phyloP scores from a whole-genome alignment of 2,797 vertebrate species.

The Anomalospiza imberbis region DNA sequence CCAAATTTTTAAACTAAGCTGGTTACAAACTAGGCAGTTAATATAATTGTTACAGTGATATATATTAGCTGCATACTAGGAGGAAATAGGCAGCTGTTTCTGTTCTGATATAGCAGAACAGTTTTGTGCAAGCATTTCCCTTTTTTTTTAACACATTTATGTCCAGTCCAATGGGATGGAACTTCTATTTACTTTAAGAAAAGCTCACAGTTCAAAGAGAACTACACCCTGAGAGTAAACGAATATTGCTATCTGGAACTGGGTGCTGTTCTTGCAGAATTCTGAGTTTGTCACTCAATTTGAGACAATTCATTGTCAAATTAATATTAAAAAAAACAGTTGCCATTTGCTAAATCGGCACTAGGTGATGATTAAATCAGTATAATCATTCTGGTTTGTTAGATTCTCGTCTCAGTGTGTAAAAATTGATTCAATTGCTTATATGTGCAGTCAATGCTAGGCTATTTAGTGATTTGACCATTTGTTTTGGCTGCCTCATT shows the following conservation, averaged over 20 bases:
- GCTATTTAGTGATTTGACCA: background rate
- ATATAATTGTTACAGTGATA: background rate
- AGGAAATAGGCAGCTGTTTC: background rate
- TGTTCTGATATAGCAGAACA: background rate
- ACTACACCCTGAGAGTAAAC: conserved; percentile 36
- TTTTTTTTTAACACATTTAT: background rate
- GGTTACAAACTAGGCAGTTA: background rate
- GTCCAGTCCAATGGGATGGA: background rate
- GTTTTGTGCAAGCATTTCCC: background rate
- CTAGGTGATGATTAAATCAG: background rate
- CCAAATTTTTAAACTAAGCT: background rate
- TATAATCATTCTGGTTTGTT: background rate
- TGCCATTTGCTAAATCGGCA: background rate
- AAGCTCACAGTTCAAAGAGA: conserved; percentile 19
- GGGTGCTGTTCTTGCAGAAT: background rate
- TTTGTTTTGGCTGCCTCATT: background rate
- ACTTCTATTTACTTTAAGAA: conserved; percentile 29
- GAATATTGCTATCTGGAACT: background rate
- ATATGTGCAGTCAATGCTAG: background rate
- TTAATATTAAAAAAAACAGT: background rate
- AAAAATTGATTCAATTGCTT: background rate
- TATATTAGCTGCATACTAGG: background rate
- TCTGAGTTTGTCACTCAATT: accelerated
- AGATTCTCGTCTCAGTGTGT: background rate
- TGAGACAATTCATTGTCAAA: background rate